Conservation (phyloP, 2,888 invertebrate species). For the Perdita meconis region DNA sequence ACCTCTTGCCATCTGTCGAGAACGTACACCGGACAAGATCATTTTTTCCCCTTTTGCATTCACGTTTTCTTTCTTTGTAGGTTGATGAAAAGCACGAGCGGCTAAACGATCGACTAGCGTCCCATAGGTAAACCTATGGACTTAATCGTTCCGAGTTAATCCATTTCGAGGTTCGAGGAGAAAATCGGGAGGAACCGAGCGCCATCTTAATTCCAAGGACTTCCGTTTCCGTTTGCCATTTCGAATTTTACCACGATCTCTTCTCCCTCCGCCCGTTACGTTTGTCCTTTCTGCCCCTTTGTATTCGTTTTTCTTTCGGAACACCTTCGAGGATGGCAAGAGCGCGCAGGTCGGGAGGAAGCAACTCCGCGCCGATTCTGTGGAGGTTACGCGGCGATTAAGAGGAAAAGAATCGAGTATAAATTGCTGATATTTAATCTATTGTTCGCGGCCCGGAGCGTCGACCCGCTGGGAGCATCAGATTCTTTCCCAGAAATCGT, state of each 20-base stretch:
- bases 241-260: conserved; percentile 8
- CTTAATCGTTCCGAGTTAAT: conserved; percentile 39
- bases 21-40: conserved; percentile 2
- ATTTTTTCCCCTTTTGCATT: conserved; percentile 31
- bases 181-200: conserved; percentile 20
- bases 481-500: neutral
- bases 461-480: conserved; percentile 6
- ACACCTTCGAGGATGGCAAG: conserved; percentile 44
- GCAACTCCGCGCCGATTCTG: conserved; percentile 12
- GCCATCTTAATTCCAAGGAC: neutral
- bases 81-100: conserved; percentile 58
- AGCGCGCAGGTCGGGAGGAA: conserved; percentile 20
- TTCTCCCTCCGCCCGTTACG: neutral
- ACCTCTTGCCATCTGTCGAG: conserved; percentile 47
- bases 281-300: conserved; percentile 2
- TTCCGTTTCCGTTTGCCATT: conserved; percentile 15
- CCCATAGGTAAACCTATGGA: conserved; percentile 46
- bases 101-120: conserved; percentile 47
- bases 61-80: conserved; percentile 59
- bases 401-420: neutral
- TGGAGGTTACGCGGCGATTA: conserved; percentile 13
- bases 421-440: conserved; percentile 30
- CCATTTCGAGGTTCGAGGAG: conserved; percentile 22
- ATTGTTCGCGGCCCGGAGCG: conserved; percentile 3
- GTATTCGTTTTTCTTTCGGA: conserved; percentile 1